Base-by-base conservation (phyloP, 2,888 invertebrate species). In the Acleris laterana region DNA sequence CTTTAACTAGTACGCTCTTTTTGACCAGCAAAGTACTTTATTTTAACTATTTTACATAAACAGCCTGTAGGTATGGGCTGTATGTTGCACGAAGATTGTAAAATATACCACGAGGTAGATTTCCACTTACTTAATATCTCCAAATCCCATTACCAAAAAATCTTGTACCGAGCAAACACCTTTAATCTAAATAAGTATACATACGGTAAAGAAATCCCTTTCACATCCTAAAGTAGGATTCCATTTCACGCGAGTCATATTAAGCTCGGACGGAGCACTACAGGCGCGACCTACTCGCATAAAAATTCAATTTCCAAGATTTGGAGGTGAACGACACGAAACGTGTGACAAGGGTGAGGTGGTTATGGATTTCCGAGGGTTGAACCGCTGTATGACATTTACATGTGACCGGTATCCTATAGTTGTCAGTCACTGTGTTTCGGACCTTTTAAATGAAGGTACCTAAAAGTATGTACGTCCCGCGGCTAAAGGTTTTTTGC, bases 251-350 rank as follows among this genome's bases (percentile, higher is more conserved):
- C 51, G 62, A 32, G 51, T 61, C 57, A 49, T 42, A 58, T 62
- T 57, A 62, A 57, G 46, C 51, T 52, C 50, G 49, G 22, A 46
- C 50, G 49, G 22, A 46, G 50, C 56, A 61, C 51, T 62, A 51
- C 56, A 52, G 56, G 19, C 64, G 22, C n/a, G 25, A 46, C 46
- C 46, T 61, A 57, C 55, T 57, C 46, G 52, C 57, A 51, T 62
- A 62, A 66, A 66, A 66, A 66, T 66, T 66, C 66, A 62, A 66
- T 66, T 66, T 62, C 65, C 51, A 66, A 66, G 66, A 66, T 66
- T 66, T 66, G 61, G 46, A 62, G 61, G 62, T 61, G 59, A 38
- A 56, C 46, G 60, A 60, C 59, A 66, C 61, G 65, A 61, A 65
- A 66, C 51, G 57, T 65, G 62, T 62, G 61, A 66, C 61, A 62